Evolutionary conservation across 1,140 invertebrate species (phyloP).

Genomic region (Globodera rostochiensis): DNA sequence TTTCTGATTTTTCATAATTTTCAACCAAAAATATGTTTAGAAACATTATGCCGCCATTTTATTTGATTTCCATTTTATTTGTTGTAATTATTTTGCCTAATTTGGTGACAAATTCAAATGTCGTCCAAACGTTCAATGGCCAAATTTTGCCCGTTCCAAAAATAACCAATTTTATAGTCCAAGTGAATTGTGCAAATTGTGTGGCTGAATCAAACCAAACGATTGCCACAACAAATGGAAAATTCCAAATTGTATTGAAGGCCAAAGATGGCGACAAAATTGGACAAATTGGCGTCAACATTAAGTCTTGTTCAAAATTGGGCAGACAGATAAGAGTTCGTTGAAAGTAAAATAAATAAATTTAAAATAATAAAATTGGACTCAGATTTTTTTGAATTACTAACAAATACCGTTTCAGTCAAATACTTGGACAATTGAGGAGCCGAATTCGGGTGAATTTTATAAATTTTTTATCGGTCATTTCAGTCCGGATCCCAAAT

Average conservation of each 20-base stretch:
- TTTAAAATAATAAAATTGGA: too few relatives aligned
- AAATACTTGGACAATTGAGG: neutral
- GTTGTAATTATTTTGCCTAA: neutral
- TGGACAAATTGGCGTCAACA: neutral
- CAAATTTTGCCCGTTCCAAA: neutral
- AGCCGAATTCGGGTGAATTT: neutral
- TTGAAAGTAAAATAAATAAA: too few relatives aligned
- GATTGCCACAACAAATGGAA: neutral
- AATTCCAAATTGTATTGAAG: neutral
- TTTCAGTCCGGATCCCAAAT: neutral
- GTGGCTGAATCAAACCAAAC: neutral
- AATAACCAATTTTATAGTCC: neutral
- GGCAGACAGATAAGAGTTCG: neutral
- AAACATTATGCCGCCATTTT: neutral
- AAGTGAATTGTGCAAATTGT: neutral
- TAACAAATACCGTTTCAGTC: neutral
- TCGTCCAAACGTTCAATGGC: neutral
- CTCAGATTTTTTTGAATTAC: neutral
- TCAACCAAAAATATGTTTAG: too few relatives aligned
- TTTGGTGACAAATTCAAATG: neutral
- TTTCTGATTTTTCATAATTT: too few relatives aligned
- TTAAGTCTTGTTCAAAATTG: neutral
- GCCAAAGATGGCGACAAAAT: neutral
- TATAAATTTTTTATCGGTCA: neutral
- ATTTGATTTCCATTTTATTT: neutral